Evolutionary conservation across 1,140 invertebrate genomes (phyloP).

Genomic region (Hormaphis cornu): DNA sequence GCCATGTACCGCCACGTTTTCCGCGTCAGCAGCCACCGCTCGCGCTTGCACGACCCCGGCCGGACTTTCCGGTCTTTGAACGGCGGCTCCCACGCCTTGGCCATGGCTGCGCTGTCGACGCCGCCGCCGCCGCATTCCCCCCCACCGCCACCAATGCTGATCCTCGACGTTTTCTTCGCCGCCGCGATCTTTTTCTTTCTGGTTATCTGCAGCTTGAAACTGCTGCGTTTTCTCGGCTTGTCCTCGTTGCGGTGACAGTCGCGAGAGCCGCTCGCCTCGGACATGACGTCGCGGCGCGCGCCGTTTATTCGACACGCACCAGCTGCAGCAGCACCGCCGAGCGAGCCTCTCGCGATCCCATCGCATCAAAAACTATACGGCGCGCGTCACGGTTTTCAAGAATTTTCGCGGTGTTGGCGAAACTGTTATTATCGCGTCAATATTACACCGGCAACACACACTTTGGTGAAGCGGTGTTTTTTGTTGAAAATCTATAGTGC

Average conservation of each 20-base stretch:
- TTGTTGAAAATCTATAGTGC: no score
- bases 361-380: no score
- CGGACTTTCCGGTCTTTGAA: slow-evolving; percentile 31
- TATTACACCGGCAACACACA: no score
- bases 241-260: slow-evolving; percentile 8
- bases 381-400: no score
- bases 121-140: background rate
- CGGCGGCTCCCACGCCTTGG: slow-evolving; percentile 28
- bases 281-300: no score
- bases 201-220: background rate
- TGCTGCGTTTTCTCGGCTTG: slow-evolving; percentile 5
- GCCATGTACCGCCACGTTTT: slow-evolving; percentile 87
- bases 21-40: slow-evolving; percentile 73
- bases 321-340: no score
- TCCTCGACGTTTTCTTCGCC: slow-evolving; percentile 6
- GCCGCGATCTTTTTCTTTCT: slow-evolving; percentile 19
- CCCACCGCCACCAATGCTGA: slow-evolving; percentile 13
- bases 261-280: background rate
- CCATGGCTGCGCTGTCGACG: background rate
- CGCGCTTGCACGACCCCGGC: slow-evolving; percentile 14
- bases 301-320: background rate
- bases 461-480: no score
- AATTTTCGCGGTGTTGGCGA: no score
- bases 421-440: no score
- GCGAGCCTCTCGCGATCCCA: no score